phyloP scores from a whole-genome alignment of 2,888 invertebrate genomes.

The Hirtodrosophila histrioides region DNA sequence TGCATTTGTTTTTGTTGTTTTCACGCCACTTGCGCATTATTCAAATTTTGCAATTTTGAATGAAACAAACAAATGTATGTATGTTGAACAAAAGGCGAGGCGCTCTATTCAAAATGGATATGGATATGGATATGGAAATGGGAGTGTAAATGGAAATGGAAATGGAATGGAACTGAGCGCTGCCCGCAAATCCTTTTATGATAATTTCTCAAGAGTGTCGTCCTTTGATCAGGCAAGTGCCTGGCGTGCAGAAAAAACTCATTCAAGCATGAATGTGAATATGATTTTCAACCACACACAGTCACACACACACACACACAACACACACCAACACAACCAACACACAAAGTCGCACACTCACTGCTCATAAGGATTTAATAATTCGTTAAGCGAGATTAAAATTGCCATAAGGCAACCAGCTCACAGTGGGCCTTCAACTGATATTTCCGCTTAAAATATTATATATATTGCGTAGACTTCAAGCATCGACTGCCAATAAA shows the following conservation, averaged over 20 bases:
- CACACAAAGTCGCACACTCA: constrained; percentile 14
- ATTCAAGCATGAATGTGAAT: constrained; percentile 83
- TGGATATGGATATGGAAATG: constrained; percentile 11
- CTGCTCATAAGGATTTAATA: constrained; percentile 73
- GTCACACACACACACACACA: constrained; percentile 22
- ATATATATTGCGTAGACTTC: too few relatives aligned
- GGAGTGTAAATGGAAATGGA: constrained; percentile 13
- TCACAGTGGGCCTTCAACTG: constrained; percentile 38
- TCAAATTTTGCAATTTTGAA: constrained; percentile 73
- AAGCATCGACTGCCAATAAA: neutral
- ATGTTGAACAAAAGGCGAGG: constrained; percentile 60
- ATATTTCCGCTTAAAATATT: constrained; percentile 6
- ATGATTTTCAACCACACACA: constrained; percentile 75
- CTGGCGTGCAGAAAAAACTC: constrained; percentile 74
- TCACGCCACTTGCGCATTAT: constrained; percentile 78
- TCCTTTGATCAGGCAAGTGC: constrained; percentile 83
- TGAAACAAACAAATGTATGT: constrained; percentile 28
- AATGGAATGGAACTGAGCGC: constrained; percentile 31
- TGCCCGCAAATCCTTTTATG: constrained; percentile 82
- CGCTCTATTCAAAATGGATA: constrained; percentile 67
- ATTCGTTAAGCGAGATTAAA: constrained; percentile 80
- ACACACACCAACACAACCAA: constrained; percentile 16
- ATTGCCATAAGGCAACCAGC: constrained; percentile 63
- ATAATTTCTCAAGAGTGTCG: constrained; percentile 84
- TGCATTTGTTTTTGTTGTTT: constrained; percentile 34